phyloP scores from a whole-genome alignment of 2,888 invertebrate genomes.

The Platerodrilus igneus region DNA sequence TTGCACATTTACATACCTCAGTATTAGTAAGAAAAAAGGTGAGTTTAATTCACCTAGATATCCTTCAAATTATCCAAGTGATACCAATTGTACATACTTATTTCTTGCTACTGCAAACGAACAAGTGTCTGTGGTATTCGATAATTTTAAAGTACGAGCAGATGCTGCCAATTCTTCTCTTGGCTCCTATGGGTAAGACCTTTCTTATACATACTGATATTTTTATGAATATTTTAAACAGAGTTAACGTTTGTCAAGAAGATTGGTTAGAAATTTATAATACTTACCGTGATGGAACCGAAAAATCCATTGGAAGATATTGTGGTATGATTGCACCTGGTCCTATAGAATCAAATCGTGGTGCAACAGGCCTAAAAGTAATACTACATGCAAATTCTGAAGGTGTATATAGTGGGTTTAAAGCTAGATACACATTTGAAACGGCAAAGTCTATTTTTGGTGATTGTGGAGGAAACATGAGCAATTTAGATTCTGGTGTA shows the following conservation, averaged over 20 bases:
- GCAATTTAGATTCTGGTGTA: conserved; percentile 73
- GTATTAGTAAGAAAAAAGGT: conserved; percentile 79
- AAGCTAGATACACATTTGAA: conserved; percentile 92
- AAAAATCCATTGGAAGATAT: conserved; percentile 84
- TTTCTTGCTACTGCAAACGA: conserved; percentile 83
- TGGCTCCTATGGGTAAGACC: conserved; percentile 66
- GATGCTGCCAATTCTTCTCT: conserved; percentile 73
- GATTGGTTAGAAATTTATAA: conserved; percentile 95
- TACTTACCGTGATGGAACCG: conserved; percentile 75
- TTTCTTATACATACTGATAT: background rate
- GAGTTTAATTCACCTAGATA: conserved; percentile 95
- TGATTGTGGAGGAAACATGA: conserved; percentile 90
- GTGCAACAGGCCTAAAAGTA: conserved; percentile 82
- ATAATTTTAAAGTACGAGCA: conserved; percentile 85
- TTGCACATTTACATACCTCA: conserved; percentile 88
- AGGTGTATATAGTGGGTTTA: conserved; percentile 91
- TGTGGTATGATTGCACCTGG: conserved; percentile 90
- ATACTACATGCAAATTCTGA: conserved; percentile 83
- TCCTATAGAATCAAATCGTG: conserved; percentile 87
- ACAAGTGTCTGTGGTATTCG: conserved; percentile 86
- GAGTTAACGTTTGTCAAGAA: conserved; percentile 75
- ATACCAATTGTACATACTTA: conserved; percentile 89
- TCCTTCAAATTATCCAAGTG: conserved; percentile 94
- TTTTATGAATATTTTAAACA: conserved; percentile 37
- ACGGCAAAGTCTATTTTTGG: conserved; percentile 81